phyloP scores from a whole-genome alignment of 2,797 vertebrate genomes.

The Enteromius paludinosus region DNA sequence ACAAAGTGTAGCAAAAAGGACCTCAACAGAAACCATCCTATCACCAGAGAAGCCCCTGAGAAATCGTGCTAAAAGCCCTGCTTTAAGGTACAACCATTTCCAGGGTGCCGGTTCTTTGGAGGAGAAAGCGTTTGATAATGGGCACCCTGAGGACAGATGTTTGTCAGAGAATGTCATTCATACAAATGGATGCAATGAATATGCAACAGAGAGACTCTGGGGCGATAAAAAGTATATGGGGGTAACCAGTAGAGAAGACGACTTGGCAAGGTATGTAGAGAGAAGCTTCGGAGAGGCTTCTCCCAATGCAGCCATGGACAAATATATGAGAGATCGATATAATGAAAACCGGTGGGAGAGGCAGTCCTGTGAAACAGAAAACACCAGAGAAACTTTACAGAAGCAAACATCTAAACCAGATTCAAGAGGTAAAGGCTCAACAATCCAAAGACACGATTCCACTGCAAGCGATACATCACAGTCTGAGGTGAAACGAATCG shows the following conservation, averaged over 20 bases:
- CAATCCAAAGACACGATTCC: slow-evolving; percentile 61
- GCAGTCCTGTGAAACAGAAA: slow-evolving; percentile 34
- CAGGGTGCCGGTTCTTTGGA: slow-evolving; percentile 43
- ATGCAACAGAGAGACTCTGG: slow-evolving; percentile 51
- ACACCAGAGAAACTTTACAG: slow-evolving; percentile 17
- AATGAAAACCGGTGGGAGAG: slow-evolving; percentile 44
- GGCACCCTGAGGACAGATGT: slow-evolving; percentile 52
- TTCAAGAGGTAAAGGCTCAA: slow-evolving; percentile 62
- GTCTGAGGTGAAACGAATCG: slow-evolving; percentile 72
- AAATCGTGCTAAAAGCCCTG: slow-evolving; percentile 53
- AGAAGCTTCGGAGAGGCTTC: slow-evolving; percentile 52
- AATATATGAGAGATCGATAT: slow-evolving; percentile 53
- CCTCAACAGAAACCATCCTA: slow-evolving; percentile 60
- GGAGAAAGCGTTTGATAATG: slow-evolving; percentile 60
- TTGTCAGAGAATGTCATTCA: slow-evolving; percentile 60
- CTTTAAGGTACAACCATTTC: slow-evolving; percentile 43
- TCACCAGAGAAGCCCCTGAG: slow-evolving; percentile 65
- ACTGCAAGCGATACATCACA: slow-evolving; percentile 61
- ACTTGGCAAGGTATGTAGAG: slow-evolving; percentile 41
- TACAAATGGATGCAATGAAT: slow-evolving; percentile 74
- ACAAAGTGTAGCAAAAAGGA: slow-evolving; percentile 41
- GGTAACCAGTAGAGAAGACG: slow-evolving; percentile 53
- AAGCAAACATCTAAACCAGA: slow-evolving; percentile 40
- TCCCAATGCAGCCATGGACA: slow-evolving; percentile 51
- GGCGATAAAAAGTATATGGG: slow-evolving; percentile 54